These are phyloP conservation scores for Heterotilapia buettikoferi DNA, from an alignment of 2,113 vertebrate species.

Conservation along the genomic window DNA sequence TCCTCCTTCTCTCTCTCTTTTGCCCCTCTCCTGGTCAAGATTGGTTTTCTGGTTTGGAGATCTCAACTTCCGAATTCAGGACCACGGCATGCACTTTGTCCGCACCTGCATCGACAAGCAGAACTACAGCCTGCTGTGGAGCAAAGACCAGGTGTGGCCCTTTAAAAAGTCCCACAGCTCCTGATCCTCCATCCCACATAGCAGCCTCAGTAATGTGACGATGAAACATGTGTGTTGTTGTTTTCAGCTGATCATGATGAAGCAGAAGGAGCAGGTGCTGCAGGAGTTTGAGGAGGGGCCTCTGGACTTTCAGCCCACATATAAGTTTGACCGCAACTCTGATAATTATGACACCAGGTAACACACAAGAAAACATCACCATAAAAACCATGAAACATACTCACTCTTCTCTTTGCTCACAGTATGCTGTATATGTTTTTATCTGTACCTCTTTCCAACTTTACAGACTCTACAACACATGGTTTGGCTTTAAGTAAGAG, in stretches of 20 bases:
- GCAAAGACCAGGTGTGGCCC: constrained; percentile 87
- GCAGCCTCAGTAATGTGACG: background rate
- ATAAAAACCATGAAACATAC: background rate
- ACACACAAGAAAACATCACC: background rate
- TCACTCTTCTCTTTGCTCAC: background rate
- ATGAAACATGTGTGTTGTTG: background rate
- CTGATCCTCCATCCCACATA: background rate
- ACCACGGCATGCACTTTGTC: constrained; percentile 88
- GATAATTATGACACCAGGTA: constrained; percentile 86
- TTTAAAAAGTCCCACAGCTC: background rate
- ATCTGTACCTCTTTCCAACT: constrained; percentile 23
- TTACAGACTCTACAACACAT: constrained; percentile 73
- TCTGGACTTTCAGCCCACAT: constrained; percentile 88
- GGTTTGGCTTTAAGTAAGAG: constrained; percentile 82
- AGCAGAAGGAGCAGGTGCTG: constrained; percentile 77
- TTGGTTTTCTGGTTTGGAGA: constrained; percentile 94
- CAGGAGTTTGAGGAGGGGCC: constrained; percentile 88
- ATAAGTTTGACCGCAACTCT: constrained; percentile 89
- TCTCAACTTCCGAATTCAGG: constrained; percentile 92
- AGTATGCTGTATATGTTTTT: background rate
- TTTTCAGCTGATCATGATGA: constrained; percentile 85
- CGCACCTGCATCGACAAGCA: constrained; percentile 78
- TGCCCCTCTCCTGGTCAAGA: constrained; percentile 55
- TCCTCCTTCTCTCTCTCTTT: background rate
- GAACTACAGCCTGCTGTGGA: constrained; percentile 82